These are phyloP conservation scores for Drosophila repleta DNA, from an alignment of 1,140 invertebrate species.

Conservation along the genomic window DNA sequence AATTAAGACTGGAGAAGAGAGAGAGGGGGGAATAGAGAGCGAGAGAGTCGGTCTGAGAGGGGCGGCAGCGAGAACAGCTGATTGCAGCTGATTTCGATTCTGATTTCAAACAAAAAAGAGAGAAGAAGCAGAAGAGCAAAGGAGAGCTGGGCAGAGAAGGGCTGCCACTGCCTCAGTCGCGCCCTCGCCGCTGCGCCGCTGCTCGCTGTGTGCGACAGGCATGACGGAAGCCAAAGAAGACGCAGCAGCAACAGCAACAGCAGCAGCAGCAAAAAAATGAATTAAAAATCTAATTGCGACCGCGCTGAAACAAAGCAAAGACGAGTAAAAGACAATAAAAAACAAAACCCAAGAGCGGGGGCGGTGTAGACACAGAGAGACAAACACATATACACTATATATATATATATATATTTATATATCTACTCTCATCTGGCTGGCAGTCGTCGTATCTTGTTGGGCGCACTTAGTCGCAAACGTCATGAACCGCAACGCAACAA, in stretches of 20 bases:
- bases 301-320: constrained; percentile 76
- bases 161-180: background rate
- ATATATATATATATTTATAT: constrained; percentile 1
- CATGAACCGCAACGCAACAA: constrained; percentile 82
- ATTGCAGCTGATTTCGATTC: constrained; percentile 80
- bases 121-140: too few relatives aligned
- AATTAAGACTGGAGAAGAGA: background rate
- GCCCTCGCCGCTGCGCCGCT: background rate
- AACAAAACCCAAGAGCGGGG: constrained; percentile 50
- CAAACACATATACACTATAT: constrained; percentile 19
- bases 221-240: constrained; percentile 71
- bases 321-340: constrained; percentile 59
- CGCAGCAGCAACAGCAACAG: constrained; percentile 29
- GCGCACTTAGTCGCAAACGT: constrained; percentile 76
- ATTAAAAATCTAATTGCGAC: constrained; percentile 81
- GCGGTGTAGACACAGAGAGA: constrained; percentile 30
- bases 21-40: background rate
- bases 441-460: constrained; percentile 58
- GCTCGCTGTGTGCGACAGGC: constrained; percentile 56
- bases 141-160: constrained; percentile 13
- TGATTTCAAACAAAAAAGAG: constrained; percentile 21
- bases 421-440: constrained; percentile 10
- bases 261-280: constrained; percentile 66
- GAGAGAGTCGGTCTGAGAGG: background rate
- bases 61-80: constrained; percentile 61